phyloP scores from a whole-genome alignment of 2,797 vertebrate species.

The Pagetopsis macropterus region DNA sequence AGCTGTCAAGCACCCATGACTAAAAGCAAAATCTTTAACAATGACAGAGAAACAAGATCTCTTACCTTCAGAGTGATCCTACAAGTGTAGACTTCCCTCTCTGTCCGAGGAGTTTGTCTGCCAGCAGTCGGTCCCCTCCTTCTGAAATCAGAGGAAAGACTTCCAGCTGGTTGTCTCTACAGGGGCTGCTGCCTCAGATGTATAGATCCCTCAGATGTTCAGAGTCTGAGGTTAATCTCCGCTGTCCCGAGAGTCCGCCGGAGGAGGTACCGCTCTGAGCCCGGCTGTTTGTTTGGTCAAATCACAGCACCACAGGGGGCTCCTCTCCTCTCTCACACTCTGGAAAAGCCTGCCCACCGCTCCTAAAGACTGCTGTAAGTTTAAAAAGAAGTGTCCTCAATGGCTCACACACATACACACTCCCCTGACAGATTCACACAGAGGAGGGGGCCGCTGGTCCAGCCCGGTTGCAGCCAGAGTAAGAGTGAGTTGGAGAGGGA shows the following conservation, averaged over 20 bases:
- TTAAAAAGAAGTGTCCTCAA: constrained; percentile 56
- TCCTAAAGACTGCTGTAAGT: constrained; percentile 54
- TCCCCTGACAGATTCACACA: constrained; percentile 67
- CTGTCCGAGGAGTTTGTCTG: constrained; percentile 44
- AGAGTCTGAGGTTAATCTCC: constrained; percentile 77
- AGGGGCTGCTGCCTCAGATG: constrained; percentile 69
- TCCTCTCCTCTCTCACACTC: constrained; percentile 69
- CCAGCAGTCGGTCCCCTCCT: constrained; percentile 41
- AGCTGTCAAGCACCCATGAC: constrained; percentile 45
- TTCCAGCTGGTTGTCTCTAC: constrained; percentile 62
- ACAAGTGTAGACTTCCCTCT: constrained; percentile 48
- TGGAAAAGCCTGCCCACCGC: constrained; percentile 45
- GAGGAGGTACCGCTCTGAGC: constrained; percentile 70
- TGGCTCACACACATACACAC: constrained; percentile 41
- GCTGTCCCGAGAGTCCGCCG: constrained; percentile 70
- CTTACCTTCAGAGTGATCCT: constrained; percentile 76
- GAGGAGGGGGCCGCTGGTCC: constrained; percentile 64
- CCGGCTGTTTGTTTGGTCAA: constrained; percentile 84
- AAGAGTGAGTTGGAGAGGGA: constrained; percentile 46
- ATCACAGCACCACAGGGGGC: constrained; percentile 74
- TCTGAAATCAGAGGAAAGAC: constrained; percentile 57
- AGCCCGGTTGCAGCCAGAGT: constrained; percentile 56
- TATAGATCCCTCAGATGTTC: constrained; percentile 79
- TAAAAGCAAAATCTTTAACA: constrained; percentile 29
- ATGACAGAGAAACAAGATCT: constrained; percentile 38